Base-by-base conservation (phyloP, 2,113 vertebrate species). In the Neoarius graeffei region DNA sequence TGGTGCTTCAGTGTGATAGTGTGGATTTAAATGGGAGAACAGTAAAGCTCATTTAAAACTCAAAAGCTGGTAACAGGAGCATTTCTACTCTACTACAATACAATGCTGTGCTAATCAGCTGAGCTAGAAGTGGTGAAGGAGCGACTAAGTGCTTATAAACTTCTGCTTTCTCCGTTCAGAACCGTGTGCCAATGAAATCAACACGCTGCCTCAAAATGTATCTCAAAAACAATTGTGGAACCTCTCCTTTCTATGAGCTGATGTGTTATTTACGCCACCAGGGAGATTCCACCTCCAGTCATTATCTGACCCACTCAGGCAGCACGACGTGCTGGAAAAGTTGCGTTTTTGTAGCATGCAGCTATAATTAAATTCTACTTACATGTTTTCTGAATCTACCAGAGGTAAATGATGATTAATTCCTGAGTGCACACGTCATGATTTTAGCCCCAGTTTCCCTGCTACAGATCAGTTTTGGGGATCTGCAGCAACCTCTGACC, bases 11-110 rank as follows among this genome's bases (percentile, higher is more conserved):
- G 50, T 57, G 25, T 27, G 52, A 27, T 56, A 19, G 52, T 56
- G 52, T 57, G 77, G 77, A n/a, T 56, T 27, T 80, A 7, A 80
- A 30, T 57, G 54, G 30, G 3, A 57, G 54, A 57, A 27, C 50
- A 79, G 50, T 54, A 79, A 54, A 77, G 23, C 20, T 77, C 11
- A n/a, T 77, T 54, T 77, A n/a, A 79, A 57, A 30, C 77, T n/a
- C 2, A 3, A 57, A 57, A 8, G 54, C 54, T 30, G n/a, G n/a
- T 80, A 80, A 57, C 14, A 80, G n/a, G 54, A 80, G 54, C 77
- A 19, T 81, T 59, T 81, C 56, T 81, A 25, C 76, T 27, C 42
- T 11, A 9, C 19, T 25, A 20, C 23, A 14, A 2, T 25, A 79
- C 76, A 54, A n/a, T 15, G 25, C 25, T 79, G 50, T n/a, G 50